Evolutionary conservation across 2,888 invertebrate genomes (phyloP), one percentile per base, ranked within the genome.

Genomic region (Chaetogeoica ovagalla): DNA sequence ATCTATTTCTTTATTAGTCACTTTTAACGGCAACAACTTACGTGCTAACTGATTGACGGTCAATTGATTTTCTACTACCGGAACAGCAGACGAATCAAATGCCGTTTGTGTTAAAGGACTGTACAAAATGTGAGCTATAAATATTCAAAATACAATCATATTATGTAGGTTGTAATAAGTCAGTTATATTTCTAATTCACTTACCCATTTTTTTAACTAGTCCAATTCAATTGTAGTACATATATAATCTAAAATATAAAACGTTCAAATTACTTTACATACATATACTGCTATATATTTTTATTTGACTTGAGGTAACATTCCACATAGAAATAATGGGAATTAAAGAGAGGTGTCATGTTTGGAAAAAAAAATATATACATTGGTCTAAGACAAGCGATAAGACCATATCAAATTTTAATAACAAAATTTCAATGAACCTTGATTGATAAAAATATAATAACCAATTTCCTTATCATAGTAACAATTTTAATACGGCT

Each of bases 1-100:
- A 79, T 79, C 70, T 52, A 79, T 79, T 71, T 79, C 77, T 43
- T 70, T 63, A 39, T 79, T 79, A 9, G 70, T 70, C 13, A 79
- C 70, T 39, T 71, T 79, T 13, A 55, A 55, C 4, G 77, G 77
- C 21, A 79, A 55, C 15, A 79, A 62, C 9, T 70, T 63, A 2
- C 77, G 77, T 17, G 70, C 59, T 6, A 79, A 79, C 19, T 79
- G 37, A 43, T 60, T 70, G 1, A 79, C 69, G 39, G 77, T 70
- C 23, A 79, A 63, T 13, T 21, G 55, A 63, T 55, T 63, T 71
- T 79, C 37, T 1, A 63, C 63, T 63, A 70, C 43, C 23, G 70
- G 30, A 5, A 63, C 70, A 23, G 39, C 60, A 6, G 77, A 69
- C 39, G 70, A 69, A n/a, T 62, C 52, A 43, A 79, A 79, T 5